A percentile compares a stretch with the other conserved stretches of the same genome.
These are phyloP conservation scores for Trichonephila inaurata DNA, from an alignment of 1,140 invertebrate species.

Conservation along the genomic window DNA sequence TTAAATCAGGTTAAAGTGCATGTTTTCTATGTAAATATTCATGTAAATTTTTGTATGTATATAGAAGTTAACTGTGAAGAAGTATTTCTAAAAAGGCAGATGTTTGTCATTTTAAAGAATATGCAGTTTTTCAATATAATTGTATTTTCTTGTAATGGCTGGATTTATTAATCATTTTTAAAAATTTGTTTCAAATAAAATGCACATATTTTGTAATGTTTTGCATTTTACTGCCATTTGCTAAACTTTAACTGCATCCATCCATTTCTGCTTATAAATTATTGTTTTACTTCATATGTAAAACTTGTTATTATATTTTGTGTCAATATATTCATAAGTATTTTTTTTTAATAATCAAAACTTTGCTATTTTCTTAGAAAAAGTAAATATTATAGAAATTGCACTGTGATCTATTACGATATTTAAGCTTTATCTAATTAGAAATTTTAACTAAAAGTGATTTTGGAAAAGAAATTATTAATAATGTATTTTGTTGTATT, in stretches of 20 bases:
- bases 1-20: neutral
- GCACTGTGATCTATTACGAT: neutral
- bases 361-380: neutral
- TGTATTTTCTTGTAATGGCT: too few relatives aligned
- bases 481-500: too few relatives aligned
- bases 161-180: neutral
- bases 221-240: neutral
- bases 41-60: conserved; percentile 1
- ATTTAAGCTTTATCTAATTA: neutral
- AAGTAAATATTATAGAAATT: neutral
- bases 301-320: neutral
- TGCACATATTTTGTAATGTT: neutral
- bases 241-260: neutral
- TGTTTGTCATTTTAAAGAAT: neutral
- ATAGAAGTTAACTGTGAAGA: neutral
- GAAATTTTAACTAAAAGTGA: too few relatives aligned
- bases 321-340: neutral
- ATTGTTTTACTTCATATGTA: neutral
- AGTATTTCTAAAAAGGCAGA: neutral
- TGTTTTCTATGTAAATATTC: conserved; percentile 1
- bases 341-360: neutral
- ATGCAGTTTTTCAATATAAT: neutral
- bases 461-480: too few relatives aligned
- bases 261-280: neutral
- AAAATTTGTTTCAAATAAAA: neutral